Conservation (phyloP, 2,113 vertebrate genomes). For the Uropsilus gracilis region DNA sequence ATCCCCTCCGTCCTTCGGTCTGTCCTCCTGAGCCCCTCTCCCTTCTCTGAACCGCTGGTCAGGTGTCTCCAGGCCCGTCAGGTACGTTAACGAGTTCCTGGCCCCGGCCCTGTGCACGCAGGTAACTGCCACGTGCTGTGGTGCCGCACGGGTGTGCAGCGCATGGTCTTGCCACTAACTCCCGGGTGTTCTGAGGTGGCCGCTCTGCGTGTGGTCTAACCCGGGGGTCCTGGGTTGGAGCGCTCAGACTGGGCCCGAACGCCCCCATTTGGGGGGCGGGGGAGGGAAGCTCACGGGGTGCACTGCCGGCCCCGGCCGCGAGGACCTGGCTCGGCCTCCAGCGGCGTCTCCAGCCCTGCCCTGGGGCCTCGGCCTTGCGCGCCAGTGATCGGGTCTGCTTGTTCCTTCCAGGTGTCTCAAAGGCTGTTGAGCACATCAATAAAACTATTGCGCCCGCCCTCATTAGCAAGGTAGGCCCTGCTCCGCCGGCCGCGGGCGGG, state of each 20-base stretch:
- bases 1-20: neutral
- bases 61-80: slow-evolving; percentile 99
- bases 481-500: slow-evolving; percentile 86
- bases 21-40: slow-evolving; percentile 59
- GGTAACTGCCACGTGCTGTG: slow-evolving; percentile 89
- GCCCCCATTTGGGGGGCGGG: neutral
- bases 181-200: slow-evolving; percentile 82
- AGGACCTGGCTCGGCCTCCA: neutral
- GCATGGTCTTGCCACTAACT: slow-evolving; percentile 93
- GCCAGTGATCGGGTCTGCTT: slow-evolving; percentile 94
- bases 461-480: slow-evolving; percentile 97
- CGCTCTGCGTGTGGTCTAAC: slow-evolving; percentile 61
- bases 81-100: slow-evolving; percentile 99
- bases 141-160: slow-evolving; percentile 69
- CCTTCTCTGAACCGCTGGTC: slow-evolving; percentile 81
- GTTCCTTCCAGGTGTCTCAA: slow-evolving; percentile 99
- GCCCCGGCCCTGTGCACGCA: slow-evolving; percentile 97
- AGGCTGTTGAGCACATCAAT: slow-evolving; percentile 99
- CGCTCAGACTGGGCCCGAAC: slow-evolving; percentile 56
- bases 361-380: slow-evolving; percentile 79
- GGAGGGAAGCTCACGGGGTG: neutral
- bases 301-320: neutral
- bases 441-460: slow-evolving; percentile 98
- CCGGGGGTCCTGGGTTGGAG: slow-evolving; percentile 36
- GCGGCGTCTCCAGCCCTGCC: slow-evolving; percentile 83